Base-by-base conservation (phyloP, 2,797 vertebrate species). In the Pangasius djambal region DNA sequence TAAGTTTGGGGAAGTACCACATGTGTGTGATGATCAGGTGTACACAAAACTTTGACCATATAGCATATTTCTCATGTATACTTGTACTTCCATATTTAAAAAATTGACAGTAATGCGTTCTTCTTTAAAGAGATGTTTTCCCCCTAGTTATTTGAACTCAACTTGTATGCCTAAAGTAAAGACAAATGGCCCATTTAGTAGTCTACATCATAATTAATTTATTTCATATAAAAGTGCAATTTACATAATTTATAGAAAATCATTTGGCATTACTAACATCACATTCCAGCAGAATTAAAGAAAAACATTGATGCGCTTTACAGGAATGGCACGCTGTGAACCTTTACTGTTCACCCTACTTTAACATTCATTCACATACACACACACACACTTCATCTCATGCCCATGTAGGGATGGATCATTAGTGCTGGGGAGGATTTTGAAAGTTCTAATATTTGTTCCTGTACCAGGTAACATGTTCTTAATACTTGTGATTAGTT, bases 221-320 rank as follows among this genome's bases (percentile, higher is more conserved):
- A 95, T 85, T 70, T 85, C 20, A 70, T 97, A 97, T 96, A 97
- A 97, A 97, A 97, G 95, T 97, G 97, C 96, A 95, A 94, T 96
- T 90, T 97, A 97, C 96, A 97, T 97, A 96, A 94, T 96, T 96
- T 97, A 97, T 97, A 97, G 97, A 96, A 97, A 97, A 97, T 97
- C 96, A 97, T 96, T 97, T 97, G 96, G 97, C 95, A 95, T 95
- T 95, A 97, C 95, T 96, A 97, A 96, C 95, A 95, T 97, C 96
- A 97, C 95, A 88, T 89, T 89, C 83, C 87, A 90, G 90, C 91
- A 86, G 77, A 90, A 89, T 88, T 40, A 86, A 67, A 88, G 28
- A 55, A 85, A 79, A 79, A 89, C 48, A 88, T 87, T 18, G 69
- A 50, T 89, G 77, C 50, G 50, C 86, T 85, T 78, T 83, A 91